A percentile compares a stretch with the other conserved stretches of the same genome.
Conservation (phyloP, 2,888 invertebrate genomes). For the Lapara coniferarum region DNA sequence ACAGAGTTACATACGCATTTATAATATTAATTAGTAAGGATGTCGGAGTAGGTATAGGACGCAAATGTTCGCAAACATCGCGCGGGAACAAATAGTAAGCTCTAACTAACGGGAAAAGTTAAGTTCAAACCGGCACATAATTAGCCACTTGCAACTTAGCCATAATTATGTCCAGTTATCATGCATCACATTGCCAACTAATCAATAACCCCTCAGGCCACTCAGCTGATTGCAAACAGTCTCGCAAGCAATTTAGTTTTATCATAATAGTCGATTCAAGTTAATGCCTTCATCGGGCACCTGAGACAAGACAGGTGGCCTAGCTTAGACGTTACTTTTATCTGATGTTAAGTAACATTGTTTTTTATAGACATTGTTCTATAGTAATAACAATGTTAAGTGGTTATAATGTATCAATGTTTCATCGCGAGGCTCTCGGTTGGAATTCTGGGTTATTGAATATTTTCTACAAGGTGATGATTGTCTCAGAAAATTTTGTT, state of each 20-base stretch:
- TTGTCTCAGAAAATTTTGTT: too few relatives aligned
- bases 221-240: constrained; percentile 74
- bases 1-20: too few relatives aligned
- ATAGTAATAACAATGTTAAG: too few relatives aligned
- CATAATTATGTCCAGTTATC: constrained; percentile 22
- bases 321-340: constrained; percentile 28
- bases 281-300: constrained; percentile 80
- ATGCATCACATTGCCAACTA: constrained; percentile 48
- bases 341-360: not conserved
- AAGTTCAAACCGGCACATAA: not conserved
- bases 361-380: too few relatives aligned
- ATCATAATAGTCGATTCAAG: constrained; percentile 75
- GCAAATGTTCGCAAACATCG: too few relatives aligned
- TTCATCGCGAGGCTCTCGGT: too few relatives aligned
- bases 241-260: constrained; percentile 63
- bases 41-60: too few relatives aligned
- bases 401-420: too few relatives aligned
- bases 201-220: constrained; percentile 69
- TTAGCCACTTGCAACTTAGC: not conserved
- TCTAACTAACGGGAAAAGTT: not conserved
- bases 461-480: too few relatives aligned
- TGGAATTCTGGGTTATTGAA: too few relatives aligned
- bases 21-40: too few relatives aligned
- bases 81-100: not conserved
- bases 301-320: constrained; percentile 61